These are phyloP conservation scores for Phenacoccus solenopsis DNA, from an alignment of 1,140 invertebrate genomes.

Conservation along the genomic window DNA sequence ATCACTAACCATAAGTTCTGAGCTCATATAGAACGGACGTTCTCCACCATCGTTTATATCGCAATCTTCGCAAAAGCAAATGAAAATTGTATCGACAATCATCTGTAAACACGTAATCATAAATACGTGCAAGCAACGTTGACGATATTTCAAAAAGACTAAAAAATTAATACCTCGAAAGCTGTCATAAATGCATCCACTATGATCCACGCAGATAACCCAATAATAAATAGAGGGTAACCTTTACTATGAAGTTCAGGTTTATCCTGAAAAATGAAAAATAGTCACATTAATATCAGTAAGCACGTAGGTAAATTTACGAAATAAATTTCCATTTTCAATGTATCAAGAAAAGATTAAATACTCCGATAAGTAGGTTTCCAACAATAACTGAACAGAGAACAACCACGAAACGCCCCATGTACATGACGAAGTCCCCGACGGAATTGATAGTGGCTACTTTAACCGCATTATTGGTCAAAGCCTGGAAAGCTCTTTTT, in stretches of 20 bases:
- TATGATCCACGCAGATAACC: slow-evolving; percentile 53
- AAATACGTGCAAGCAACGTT: too few species aligned
- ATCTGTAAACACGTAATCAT: slow-evolving; percentile 49
- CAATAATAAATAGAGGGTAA: slow-evolving; percentile 46
- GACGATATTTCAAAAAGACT: too few species aligned
- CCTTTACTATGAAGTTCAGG: too few species aligned
- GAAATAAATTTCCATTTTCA: too few species aligned
- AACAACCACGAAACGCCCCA: slow-evolving; percentile 57
- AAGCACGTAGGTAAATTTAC: too few species aligned
- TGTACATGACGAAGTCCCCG: slow-evolving; percentile 63
- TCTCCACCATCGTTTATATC: slow-evolving; percentile 57
- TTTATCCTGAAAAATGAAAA: too few species aligned
- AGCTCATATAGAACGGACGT: slow-evolving; percentile 61
- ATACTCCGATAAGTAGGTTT: slow-evolving; percentile 47
- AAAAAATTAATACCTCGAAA: too few species aligned
- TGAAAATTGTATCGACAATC: slow-evolving; percentile 66
- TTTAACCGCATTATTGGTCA: slow-evolving; percentile 49
- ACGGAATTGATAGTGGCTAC: slow-evolving; percentile 64
- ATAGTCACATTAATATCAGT: too few species aligned
- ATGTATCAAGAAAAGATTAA: too few species aligned
- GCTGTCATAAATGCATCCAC: slow-evolving; percentile 63
- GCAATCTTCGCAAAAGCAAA: slow-evolving; percentile 73
- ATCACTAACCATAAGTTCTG: slow-evolving; percentile 45
- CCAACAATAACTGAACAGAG: slow-evolving; percentile 46
- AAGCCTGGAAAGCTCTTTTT: slow-evolving; percentile 43